Percentiles rank a stretch among this genome's conserved stretches.
These are phyloP conservation scores for Xestia xanthographa DNA, from an alignment of 2,888 invertebrate species.

Conservation along the genomic window DNA sequence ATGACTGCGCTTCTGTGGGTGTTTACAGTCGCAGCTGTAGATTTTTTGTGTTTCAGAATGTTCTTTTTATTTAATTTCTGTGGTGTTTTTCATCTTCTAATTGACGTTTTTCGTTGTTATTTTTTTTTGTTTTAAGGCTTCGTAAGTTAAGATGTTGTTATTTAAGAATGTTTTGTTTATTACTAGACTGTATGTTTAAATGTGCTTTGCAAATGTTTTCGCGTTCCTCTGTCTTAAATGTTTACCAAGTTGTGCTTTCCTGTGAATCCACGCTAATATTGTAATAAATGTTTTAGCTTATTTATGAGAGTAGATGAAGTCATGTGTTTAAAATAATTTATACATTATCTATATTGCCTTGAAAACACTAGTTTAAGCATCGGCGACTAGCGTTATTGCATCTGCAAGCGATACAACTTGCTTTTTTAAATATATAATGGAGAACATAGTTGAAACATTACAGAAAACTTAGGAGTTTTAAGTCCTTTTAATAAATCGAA, in stretches of 20 bases:
- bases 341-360: too few relatives aligned
- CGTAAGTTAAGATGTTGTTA: not conserved
- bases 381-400: not conserved
- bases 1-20: constrained; percentile 14
- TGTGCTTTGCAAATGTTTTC: constrained; percentile 1
- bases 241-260: constrained; percentile 4
- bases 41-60: not conserved
- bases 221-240: not conserved
- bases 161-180: not conserved
- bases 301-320: constrained; percentile 1
- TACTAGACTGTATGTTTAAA: not conserved
- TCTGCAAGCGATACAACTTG: not conserved
- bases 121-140: not conserved
- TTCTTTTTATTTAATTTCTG: not conserved
- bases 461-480: not conserved
- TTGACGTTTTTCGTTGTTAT: not conserved
- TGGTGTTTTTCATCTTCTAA: not conserved
- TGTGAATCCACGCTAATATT: not conserved
- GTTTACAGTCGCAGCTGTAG: constrained; percentile 7
- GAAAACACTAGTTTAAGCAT: constrained; percentile 1
- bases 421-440: not conserved
- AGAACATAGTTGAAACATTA: not conserved
- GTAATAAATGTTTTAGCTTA: not conserved
- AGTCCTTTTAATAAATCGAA: not conserved
- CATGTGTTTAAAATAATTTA: constrained; percentile 5